phyloP scores from a whole-genome alignment of 2,888 invertebrate genomes.

The Archaeoteleia sp. region DNA sequence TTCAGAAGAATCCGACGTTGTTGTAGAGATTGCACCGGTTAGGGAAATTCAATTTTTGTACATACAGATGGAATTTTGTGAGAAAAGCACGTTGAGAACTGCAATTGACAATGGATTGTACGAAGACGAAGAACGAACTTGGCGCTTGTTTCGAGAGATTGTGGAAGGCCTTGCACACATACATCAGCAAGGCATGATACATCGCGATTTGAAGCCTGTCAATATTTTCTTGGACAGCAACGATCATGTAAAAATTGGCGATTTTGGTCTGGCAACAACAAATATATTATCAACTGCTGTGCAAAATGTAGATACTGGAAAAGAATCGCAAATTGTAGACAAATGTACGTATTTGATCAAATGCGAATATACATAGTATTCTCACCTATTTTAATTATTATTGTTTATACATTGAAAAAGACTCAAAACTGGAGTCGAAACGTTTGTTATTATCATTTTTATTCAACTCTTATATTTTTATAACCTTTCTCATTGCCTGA shows the following conservation, averaged over 20 bases:
- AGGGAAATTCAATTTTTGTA: slow-evolving; percentile 84
- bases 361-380: slow-evolving; percentile 1
- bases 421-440: too few relatives aligned
- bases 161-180: slow-evolving; percentile 93
- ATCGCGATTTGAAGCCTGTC: slow-evolving; percentile 89
- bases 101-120: slow-evolving; percentile 91
- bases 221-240: slow-evolving; percentile 97
- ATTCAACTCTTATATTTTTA: too few relatives aligned
- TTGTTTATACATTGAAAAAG: too few relatives aligned
- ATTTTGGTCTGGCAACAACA: slow-evolving; percentile 96
- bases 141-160: slow-evolving; percentile 96
- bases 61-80: slow-evolving; percentile 99
- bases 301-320: slow-evolving; percentile 59
- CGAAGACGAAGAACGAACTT: slow-evolving; percentile 86
- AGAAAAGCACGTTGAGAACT: slow-evolving; percentile 92
- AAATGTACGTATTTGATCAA: slow-evolving; percentile 58
- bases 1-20: slow-evolving; percentile 1
- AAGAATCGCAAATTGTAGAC: slow-evolving; percentile 61
- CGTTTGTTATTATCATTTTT: not conserved
- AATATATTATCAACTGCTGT: slow-evolving; percentile 77
- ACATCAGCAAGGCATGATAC: slow-evolving; percentile 93
- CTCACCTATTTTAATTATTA: not conserved
- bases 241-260: slow-evolving; percentile 98
- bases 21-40: slow-evolving; percentile 6
- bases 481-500: too few relatives aligned